phyloP scores from a whole-genome alignment of 2,113 vertebrate species.

The Zosterops pallidus region DNA sequence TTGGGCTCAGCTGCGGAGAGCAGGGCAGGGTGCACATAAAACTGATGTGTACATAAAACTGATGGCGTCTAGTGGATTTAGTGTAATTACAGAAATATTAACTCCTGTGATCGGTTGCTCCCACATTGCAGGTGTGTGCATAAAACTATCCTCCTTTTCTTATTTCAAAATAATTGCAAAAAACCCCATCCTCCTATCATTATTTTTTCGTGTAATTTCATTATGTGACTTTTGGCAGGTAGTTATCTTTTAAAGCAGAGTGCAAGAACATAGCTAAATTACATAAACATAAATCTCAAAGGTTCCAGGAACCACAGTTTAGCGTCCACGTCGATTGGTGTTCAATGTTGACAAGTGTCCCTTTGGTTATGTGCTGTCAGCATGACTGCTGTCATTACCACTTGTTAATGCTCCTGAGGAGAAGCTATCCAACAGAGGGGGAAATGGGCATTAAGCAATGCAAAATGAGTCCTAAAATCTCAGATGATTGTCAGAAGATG shows the following conservation, averaged over 20 bases:
- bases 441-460: background rate
- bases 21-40: accelerated
- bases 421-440: background rate
- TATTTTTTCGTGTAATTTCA: background rate
- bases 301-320: background rate
- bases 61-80: accelerated
- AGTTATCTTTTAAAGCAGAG: background rate
- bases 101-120: accelerated
- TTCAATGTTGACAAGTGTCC: background rate
- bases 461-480: background rate
- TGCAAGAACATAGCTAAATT: background rate
- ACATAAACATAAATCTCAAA: background rate
- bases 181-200: accelerated
- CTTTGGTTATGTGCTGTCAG: background rate
- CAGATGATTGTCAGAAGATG: background rate
- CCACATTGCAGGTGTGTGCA: accelerated
- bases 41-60: background rate
- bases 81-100: background rate
- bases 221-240: background rate
- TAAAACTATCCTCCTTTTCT: background rate
- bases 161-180: background rate
- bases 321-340: background rate
- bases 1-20: background rate
- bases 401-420: slow-evolving; percentile 7
- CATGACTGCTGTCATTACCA: background rate